These are phyloP conservation scores for Hypomecis punctinalis DNA, from an alignment of 2,888 invertebrate genomes.

Conservation along the genomic window DNA sequence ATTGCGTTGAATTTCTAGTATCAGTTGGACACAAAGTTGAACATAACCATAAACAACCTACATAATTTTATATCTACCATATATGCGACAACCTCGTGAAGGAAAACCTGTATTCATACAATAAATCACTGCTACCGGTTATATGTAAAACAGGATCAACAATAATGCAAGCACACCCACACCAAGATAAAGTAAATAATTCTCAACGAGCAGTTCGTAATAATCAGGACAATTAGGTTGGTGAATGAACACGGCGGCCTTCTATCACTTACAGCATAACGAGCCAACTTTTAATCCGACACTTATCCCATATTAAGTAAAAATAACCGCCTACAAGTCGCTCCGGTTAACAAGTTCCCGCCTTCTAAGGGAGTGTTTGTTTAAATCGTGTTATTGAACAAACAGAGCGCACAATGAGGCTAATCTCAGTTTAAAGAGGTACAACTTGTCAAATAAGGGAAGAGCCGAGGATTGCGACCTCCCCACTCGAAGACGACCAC, in stretches of 20 bases:
- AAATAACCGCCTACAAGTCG: constrained; percentile 53
- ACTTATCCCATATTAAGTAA: constrained; percentile 59
- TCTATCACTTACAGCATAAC: constrained; percentile 49
- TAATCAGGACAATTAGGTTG: constrained; percentile 52
- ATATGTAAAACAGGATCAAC: constrained; percentile 27
- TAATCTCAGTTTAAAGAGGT: constrained; percentile 62
- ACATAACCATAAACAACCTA: constrained; percentile 8
- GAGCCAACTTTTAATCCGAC: constrained; percentile 58
- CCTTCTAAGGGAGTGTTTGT: constrained; percentile 54
- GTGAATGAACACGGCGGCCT: constrained; percentile 52
- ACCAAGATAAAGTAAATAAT: constrained; percentile 36
- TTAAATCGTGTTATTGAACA: constrained; percentile 39
- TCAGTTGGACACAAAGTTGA: background rate
- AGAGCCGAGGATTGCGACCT: constrained; percentile 50
- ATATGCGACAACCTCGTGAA: constrained; percentile 7
- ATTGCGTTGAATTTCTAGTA: background rate
- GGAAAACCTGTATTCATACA: constrained; percentile 20
- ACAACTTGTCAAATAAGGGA: constrained; percentile 65
- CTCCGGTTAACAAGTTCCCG: constrained; percentile 50
- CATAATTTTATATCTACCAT: constrained; percentile 9
- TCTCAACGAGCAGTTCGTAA: constrained; percentile 40
- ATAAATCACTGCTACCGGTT: constrained; percentile 28
- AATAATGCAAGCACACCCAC: constrained; percentile 32
- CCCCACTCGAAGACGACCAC: constrained; percentile 53
- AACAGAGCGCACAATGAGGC: constrained; percentile 40